These are phyloP conservation scores for Nymphalis io DNA, from an alignment of 1,140 invertebrate genomes.

Conservation along the genomic window DNA sequence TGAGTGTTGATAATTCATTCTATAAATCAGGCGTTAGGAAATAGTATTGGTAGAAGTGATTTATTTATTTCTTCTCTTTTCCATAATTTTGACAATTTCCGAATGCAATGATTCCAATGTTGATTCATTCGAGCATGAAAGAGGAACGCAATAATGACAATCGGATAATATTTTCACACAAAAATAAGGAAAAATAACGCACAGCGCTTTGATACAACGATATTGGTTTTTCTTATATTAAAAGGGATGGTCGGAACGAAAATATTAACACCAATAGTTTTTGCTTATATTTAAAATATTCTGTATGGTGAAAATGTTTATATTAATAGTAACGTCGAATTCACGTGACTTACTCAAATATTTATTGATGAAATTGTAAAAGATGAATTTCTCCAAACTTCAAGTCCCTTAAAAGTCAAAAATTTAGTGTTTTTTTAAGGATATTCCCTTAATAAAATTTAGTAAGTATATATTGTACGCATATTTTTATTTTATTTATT, in stretches of 20 bases:
- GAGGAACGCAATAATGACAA: constrained; percentile 14
- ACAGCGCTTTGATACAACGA: constrained; percentile 2
- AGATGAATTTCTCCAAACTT: too few species aligned
- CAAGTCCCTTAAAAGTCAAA: too few species aligned
- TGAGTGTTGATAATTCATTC: too few species aligned
- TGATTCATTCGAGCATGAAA: constrained; percentile 13
- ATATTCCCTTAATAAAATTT: too few species aligned
- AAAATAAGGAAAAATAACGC: constrained; percentile 20
- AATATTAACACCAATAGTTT: neutral
- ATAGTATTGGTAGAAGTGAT: too few species aligned
- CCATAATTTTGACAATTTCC: neutral
- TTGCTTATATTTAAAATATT: neutral
- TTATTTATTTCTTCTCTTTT: neutral
- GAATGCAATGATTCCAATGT: constrained; percentile 9
- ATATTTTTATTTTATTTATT: too few species aligned
- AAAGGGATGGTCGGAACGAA: neutral
- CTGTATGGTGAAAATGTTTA: neutral
- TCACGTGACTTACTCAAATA: too few species aligned
- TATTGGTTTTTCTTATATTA: constrained; percentile 17
- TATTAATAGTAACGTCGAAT: too few species aligned
- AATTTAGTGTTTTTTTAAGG: too few species aligned
- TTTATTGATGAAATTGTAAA: too few species aligned
- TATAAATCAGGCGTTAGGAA: too few species aligned
- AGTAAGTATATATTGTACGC: too few species aligned
- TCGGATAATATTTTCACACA: constrained; percentile 26